Evolutionary conservation across 2,797 vertebrate genomes (phyloP), one percentile per base, ranked within the genome.

Genomic region (Anas flavirostris): DNA sequence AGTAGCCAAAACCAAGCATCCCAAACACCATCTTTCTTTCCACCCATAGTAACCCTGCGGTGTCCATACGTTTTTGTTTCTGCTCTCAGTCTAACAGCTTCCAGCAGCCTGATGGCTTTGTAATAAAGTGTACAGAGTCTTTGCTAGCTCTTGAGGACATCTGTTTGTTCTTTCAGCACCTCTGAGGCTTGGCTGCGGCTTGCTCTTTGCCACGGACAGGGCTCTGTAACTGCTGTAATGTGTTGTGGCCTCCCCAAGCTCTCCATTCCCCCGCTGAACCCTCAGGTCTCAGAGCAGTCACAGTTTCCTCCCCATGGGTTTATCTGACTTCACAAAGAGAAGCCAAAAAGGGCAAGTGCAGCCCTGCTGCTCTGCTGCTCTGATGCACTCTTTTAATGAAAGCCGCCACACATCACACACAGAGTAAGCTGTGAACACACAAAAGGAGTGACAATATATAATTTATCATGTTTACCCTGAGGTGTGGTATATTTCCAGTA

Each of bases 21-120:
- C 17, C 2, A 39, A 9, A 1, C 26, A 29, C 33, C 25, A 0
- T 17, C 7, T 0, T 59, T 39, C 29, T 64, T 92, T 41, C n/a
- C 16, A 39, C 0, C 0, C 26, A 10, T 10, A 16, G 12, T 50
- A 5, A 66, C 25, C 7, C 31, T 28, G 18, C 41, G 62, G 2
- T 37, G 5, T 17, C 2, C 6, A 55, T 18, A 0, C 5, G 10
- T 75, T 58, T 46, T 56, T 10, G 3, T 31, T 33, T 10, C 19
- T 44, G 3, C 7, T 77, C 13, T 41, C 73, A 8, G 8, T 62
- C 31, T 66, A 69, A 59, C 2, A 6, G 50, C 14, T 66, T 88
- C 7, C 31, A 83, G 16, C 23, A 48, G 12, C 41, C 66, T 68
- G 15, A 31, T 58, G 43, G 4, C 33, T 85, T 82, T 77, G 9